Evolutionary conservation across 2,888 invertebrate species (phyloP).

Genomic region (Ectemnius continuus): DNA sequence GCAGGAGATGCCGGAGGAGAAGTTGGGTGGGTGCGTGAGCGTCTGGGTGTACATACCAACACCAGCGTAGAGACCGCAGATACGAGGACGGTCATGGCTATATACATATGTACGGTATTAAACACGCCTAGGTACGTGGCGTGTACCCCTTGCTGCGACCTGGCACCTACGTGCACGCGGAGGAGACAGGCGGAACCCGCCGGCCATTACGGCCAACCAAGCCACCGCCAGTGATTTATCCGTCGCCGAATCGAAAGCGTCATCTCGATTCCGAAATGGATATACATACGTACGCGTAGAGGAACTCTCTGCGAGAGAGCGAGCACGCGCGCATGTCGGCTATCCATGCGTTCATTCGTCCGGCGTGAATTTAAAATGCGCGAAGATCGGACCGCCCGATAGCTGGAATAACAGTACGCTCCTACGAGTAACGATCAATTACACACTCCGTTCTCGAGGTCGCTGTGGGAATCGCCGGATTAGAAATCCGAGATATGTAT

Average conservation of each 20-base stretch:
- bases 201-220: conserved; percentile 58
- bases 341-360: conserved; percentile 6
- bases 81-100: not conserved
- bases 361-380: conserved; percentile 59
- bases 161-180: conserved; percentile 44
- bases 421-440: conserved; percentile 57
- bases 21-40: conserved; percentile 14
- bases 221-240: conserved; percentile 63
- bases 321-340: not conserved
- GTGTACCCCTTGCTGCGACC: conserved; percentile 32
- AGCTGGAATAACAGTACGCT: conserved; percentile 57
- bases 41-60: not conserved
- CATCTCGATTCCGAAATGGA: conserved; percentile 53
- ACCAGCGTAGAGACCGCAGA: not conserved
- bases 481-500: conserved; percentile 40
- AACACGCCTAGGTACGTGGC: conserved; percentile 35
- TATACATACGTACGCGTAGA: conserved; percentile 9
- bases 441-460: conserved; percentile 18
- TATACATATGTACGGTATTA: conserved; percentile 20
- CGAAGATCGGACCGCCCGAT: conserved; percentile 54
- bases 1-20: conserved; percentile 30
- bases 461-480: conserved; percentile 25
- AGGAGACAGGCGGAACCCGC: not conserved
- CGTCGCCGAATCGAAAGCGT: conserved; percentile 52
- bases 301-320: not conserved